Conservation (phyloP, 2,797 vertebrate genomes). For the Neopelma chrysocephalum region DNA sequence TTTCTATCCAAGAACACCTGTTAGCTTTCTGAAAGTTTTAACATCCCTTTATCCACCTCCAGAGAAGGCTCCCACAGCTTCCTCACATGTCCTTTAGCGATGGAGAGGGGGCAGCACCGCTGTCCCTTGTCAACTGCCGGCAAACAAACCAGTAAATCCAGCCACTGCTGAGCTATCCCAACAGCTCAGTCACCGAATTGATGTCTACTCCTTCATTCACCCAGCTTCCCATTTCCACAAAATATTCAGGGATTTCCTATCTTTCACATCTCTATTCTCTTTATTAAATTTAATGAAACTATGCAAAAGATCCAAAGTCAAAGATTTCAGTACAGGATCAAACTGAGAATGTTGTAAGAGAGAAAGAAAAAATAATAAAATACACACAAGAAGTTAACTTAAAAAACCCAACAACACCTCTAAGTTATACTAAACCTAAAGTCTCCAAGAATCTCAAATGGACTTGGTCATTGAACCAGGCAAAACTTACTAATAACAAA, state of each 20-base stretch:
- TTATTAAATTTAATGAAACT: background rate
- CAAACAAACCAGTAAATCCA: background rate
- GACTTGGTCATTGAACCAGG: background rate
- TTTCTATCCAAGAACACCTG: background rate
- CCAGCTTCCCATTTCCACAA: background rate
- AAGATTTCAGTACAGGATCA: background rate
- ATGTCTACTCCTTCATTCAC: background rate
- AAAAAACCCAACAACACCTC: rapidly evolving
- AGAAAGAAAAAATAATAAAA: background rate
- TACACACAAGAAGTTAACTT: background rate
- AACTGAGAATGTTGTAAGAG: background rate
- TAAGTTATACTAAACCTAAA: background rate
- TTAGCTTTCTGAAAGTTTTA: background rate
- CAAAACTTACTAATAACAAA: background rate
- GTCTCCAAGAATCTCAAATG: background rate
- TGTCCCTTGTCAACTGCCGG: no score
- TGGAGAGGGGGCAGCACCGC: background rate
- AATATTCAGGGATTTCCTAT: background rate
- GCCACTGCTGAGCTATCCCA: background rate
- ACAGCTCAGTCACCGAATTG: background rate
- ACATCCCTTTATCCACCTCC: background rate
- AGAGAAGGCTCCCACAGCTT: background rate
- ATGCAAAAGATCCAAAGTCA: background rate
- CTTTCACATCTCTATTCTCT: background rate
- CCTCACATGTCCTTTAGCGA: rapidly evolving